phyloP scores from a whole-genome alignment of 1,140 invertebrate genomes.

The Drosophila tani region DNA sequence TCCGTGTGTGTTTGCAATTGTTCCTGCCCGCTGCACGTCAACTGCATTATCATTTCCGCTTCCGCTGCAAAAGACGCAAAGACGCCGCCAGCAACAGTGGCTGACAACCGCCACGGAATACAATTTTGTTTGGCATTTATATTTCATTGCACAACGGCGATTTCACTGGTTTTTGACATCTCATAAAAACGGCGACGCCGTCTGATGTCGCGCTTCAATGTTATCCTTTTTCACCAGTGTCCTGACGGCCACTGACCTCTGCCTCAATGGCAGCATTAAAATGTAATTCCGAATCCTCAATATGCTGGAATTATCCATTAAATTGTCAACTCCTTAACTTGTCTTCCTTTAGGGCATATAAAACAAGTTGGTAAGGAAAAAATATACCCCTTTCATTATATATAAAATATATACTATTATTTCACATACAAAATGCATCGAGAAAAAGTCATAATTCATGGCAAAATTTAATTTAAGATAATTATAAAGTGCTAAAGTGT shows the following conservation, averaged over 20 bases:
- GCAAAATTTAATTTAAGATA: slow-evolving; percentile 7
- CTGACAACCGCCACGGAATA: slow-evolving; percentile 39
- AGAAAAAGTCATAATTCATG: background rate
- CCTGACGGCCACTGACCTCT: slow-evolving; percentile 42
- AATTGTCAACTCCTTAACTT: background rate
- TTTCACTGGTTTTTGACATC: slow-evolving; percentile 72
- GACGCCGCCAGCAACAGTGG: slow-evolving; percentile 38
- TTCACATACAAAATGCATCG: background rate
- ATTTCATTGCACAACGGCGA: slow-evolving; percentile 77
- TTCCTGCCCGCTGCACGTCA: slow-evolving; percentile 27
- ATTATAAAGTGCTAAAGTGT: slow-evolving; percentile 10
- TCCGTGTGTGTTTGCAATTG: slow-evolving; percentile 3
- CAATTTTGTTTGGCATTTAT: slow-evolving; percentile 83
- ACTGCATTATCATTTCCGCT: slow-evolving; percentile 70
- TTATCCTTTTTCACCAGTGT: slow-evolving; percentile 1
- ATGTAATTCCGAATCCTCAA: background rate
- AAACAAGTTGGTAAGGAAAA: too few species aligned
- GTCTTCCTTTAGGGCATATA: too few species aligned
- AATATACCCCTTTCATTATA: background rate
- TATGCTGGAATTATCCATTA: background rate
- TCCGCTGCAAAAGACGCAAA: slow-evolving; percentile 60
- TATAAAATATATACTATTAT: background rate
- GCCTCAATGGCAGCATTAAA: background rate
- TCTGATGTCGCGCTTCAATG: background rate
- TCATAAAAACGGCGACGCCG: slow-evolving; percentile 64